phyloP scores from a whole-genome alignment of 2,888 invertebrate species.

The Timema podura region DNA sequence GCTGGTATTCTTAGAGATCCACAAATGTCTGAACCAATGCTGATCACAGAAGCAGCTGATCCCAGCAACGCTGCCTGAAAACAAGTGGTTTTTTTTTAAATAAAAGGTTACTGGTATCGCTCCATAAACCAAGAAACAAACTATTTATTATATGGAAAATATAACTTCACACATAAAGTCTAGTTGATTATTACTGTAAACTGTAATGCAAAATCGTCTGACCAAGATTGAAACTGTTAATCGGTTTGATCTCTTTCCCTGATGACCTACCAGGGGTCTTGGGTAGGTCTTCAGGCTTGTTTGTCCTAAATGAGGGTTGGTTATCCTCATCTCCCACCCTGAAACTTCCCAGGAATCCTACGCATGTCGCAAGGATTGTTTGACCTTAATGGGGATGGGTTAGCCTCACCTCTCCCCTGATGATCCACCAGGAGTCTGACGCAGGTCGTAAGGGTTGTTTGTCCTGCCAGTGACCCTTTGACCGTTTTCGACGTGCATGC shows the following conservation, averaged over 20 bases:
- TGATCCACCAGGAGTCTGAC: conserved; percentile 58
- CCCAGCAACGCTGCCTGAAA: conserved; percentile 65
- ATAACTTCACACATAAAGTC: not conserved
- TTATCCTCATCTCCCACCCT: no score
- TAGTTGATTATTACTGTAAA: no score
- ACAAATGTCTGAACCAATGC: conserved; percentile 80
- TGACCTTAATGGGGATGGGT: not conserved
- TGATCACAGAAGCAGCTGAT: conserved; percentile 69
- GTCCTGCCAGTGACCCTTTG: conserved; percentile 59
- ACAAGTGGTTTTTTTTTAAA: not conserved
- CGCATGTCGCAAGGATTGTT: not conserved
- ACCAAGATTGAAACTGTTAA: no score
- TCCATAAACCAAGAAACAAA: not conserved
- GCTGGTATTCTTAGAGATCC: conserved; percentile 84
- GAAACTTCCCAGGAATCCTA: no score
- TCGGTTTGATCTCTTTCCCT: no score
- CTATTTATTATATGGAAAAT: not conserved
- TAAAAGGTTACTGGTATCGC: not conserved
- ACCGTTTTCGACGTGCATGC: conserved; percentile 39
- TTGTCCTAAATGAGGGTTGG: no score
- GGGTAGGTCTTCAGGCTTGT: no score
- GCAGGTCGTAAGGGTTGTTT: conserved; percentile 59
- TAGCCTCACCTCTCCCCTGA: conserved; percentile 54
- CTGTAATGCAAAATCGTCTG: no score
- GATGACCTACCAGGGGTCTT: no score